Evolutionary conservation across 2,888 invertebrate species (phyloP), one percentile per base, ranked within the genome.

Genomic region (Drosophila affinis): DNA sequence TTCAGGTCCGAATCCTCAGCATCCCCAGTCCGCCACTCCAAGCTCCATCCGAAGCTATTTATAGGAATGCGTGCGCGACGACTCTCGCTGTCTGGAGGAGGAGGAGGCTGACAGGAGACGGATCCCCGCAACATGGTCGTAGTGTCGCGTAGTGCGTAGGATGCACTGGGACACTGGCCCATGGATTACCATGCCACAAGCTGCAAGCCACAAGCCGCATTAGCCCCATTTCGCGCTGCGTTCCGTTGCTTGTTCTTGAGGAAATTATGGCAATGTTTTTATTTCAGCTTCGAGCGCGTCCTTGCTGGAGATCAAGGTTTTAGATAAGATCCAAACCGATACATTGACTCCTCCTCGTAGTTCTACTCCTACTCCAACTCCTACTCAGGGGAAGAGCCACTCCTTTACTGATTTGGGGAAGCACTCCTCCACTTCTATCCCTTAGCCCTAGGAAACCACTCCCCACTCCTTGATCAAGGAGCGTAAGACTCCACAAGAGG

Each of bases 201-300:
- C 49, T 34, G 4, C 24, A 24, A 24, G 24, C 24, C 24, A 0
- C 5, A 24, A 24, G 24, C 24, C 24, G 53, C 46, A 44, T 70
- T 54, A 62, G 61, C 18, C 39, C 21, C 55, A 62, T 69, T 83
- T 64, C 18, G 63, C 55, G 62, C 77, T 64, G 57, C 55, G 62
- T 79, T 64, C 60, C 75, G 34, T 53, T 55, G 62, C 54, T 48
- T 76, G 81, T 62, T 59, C 51, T 21, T 32, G 79, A 59, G 45
- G 70, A 87, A 85, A 87, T 86, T 85, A 83, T 86, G 76, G 78
- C 87, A 69, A 69, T 88, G 85, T 14, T 32, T 72, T 21, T 21
- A 21, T 78, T 69, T 61, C 14, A 6, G 39, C 39, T 14, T 14
- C 12, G 34, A 34, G 12, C 49, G 60, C 80, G 85, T 79, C 84